Conservation (phyloP, 1,140 invertebrate species). For the Drosophila rhopaloa region DNA sequence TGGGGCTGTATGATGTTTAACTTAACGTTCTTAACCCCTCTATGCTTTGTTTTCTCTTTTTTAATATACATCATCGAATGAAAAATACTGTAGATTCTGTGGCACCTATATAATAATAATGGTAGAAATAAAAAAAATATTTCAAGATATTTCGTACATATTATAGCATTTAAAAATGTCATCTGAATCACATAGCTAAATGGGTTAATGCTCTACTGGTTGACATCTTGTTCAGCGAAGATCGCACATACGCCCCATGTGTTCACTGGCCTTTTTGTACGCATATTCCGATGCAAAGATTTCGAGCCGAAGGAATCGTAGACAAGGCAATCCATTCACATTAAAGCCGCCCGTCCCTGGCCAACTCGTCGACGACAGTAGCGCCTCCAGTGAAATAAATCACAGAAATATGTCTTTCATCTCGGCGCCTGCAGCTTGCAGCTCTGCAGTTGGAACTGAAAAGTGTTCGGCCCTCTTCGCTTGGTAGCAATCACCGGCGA, state of each 20-base stretch:
- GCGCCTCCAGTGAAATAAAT: conserved; percentile 75
- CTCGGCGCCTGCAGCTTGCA: conserved; percentile 63
- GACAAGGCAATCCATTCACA: conserved; percentile 49
- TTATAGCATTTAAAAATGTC: too few species aligned
- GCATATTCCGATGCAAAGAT: conserved; percentile 4
- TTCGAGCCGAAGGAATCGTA: conserved; percentile 10
- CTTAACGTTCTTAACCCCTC: too few species aligned
- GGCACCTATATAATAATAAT: too few species aligned
- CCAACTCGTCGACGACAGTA: conserved; percentile 45
- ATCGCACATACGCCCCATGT: conserved; percentile 39
- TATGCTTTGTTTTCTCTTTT: too few species aligned
- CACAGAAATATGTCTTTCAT: conserved; percentile 80
- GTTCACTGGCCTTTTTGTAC: neutral
- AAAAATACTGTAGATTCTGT: too few species aligned
- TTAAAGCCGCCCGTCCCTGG: conserved; percentile 26
- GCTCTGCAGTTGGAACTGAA: conserved; percentile 9
- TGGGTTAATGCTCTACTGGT: neutral
- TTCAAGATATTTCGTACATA: too few species aligned
- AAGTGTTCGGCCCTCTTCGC: conserved; percentile 13
- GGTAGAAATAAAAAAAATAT: too few species aligned
- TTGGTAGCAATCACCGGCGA: conserved; percentile 49
- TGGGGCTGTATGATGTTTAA: conserved; percentile 4
- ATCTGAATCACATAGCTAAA: neutral
- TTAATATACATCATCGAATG: too few species aligned
- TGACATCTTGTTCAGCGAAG: conserved; percentile 8